Percentiles rank a stretch among this genome's conserved stretches.
phyloP scores from a whole-genome alignment of 1,140 invertebrate species.

The Cydia amplana region DNA sequence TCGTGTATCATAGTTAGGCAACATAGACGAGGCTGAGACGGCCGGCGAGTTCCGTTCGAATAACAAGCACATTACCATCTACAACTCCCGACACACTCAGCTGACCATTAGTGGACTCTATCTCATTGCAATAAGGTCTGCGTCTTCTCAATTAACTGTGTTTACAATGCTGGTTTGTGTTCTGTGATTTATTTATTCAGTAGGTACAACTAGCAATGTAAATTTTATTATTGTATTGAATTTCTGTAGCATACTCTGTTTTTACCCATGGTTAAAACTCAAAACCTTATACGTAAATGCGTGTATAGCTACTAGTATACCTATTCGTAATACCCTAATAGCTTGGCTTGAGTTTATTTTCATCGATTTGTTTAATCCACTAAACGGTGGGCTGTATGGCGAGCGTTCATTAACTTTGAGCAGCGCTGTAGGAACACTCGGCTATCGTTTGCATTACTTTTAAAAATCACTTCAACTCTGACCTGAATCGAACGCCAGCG shows the following conservation, averaged over 20 bases:
- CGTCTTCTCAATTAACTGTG: neutral
- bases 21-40: slow-evolving; percentile 56
- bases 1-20: slow-evolving; percentile 40
- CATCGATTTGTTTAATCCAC: slow-evolving; percentile 36
- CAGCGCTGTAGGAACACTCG: slow-evolving; percentile 52
- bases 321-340: too few relatives aligned
- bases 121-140: neutral
- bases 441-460: slow-evolving; percentile 73
- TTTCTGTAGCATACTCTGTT: too few relatives aligned
- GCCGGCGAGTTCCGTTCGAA: slow-evolving; percentile 44
- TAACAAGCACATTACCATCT: slow-evolving; percentile 50
- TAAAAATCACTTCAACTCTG: slow-evolving; percentile 74
- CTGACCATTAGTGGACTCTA: neutral
- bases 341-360: slow-evolving; percentile 33
- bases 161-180: neutral
- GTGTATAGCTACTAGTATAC: too few relatives aligned
- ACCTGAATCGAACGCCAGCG: slow-evolving; percentile 69
- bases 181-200: slow-evolving; percentile 1
- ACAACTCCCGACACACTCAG: slow-evolving; percentile 35
- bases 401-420: slow-evolving; percentile 64
- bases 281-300: too few relatives aligned
- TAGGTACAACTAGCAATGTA: too few relatives aligned
- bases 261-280: too few relatives aligned
- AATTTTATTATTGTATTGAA: too few relatives aligned
- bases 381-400: slow-evolving; percentile 38